A percentile compares a stretch with the other conserved stretches of the same genome.
Evolutionary conservation across 2,113 vertebrate genomes (phyloP).

Genomic region (Hippocampus abdominalis): DNA sequence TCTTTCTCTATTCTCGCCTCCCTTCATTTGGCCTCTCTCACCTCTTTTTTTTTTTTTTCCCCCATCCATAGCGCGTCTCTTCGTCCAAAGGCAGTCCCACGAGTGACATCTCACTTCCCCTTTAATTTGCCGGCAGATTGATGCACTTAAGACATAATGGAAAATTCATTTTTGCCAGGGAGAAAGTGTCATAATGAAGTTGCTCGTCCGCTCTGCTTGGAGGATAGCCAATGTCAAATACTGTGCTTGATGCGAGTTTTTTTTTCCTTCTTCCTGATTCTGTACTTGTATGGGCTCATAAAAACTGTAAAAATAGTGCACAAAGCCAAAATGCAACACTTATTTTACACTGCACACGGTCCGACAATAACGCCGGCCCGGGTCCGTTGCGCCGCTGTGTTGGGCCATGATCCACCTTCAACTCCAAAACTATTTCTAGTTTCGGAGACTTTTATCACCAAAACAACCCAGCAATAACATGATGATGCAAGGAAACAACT

Average conservation of each 20-base stretch:
- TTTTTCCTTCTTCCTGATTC: too few relatives aligned
- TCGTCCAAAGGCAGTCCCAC: conserved; percentile 25
- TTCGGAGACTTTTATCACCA: too few relatives aligned
- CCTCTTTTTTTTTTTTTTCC: conserved; percentile 32
- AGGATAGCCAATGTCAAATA: background rate
- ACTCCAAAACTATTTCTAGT: too few relatives aligned
- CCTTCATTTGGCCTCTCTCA: conserved; percentile 30
- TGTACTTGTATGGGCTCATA: too few relatives aligned
- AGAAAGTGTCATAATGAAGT: conserved; percentile 27
- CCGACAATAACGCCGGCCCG: too few relatives aligned
- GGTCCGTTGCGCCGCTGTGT: too few relatives aligned
- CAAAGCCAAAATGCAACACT: too few relatives aligned
- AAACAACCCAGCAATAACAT: too few relatives aligned
- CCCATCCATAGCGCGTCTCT: conserved; percentile 6
- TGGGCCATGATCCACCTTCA: too few relatives aligned
- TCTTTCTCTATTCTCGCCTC: conserved; percentile 28
- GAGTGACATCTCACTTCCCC: conserved; percentile 46
- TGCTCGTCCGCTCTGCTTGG: conserved; percentile 5
- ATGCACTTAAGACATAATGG: conserved; percentile 35
- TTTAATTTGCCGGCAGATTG: conserved; percentile 39
- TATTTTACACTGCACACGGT: too few relatives aligned
- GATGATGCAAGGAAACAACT: too few relatives aligned
- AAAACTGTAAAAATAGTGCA: too few relatives aligned
- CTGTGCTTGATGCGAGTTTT: background rate
- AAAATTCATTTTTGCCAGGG: conserved; percentile 26